Evolutionary conservation across 2,113 vertebrate genomes (phyloP).

Genomic region (Pelodiscus sinensis): DNA sequence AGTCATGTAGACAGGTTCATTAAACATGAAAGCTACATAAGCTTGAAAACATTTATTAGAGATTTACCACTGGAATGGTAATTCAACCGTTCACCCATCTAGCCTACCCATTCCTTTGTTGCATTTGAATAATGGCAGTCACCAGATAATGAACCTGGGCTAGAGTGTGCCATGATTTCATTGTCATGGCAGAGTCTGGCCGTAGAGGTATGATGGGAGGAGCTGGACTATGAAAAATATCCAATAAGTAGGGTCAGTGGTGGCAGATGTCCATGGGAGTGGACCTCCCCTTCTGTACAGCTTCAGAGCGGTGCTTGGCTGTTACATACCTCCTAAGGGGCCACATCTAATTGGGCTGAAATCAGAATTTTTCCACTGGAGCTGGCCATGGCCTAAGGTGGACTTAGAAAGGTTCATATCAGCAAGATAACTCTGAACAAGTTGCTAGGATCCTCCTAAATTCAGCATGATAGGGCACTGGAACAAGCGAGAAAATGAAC

Average conservation of each 20-base stretch:
- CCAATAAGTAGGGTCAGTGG: not conserved
- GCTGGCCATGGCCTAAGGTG: not conserved
- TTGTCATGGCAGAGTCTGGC: not conserved
- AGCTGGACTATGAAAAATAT: not conserved
- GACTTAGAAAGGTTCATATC: not conserved
- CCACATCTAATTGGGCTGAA: not conserved
- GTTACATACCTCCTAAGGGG: not conserved
- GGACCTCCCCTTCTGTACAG: rapidly evolving
- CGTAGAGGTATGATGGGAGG: not conserved
- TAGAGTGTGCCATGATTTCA: not conserved
- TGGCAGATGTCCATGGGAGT: not conserved
- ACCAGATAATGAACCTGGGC: not conserved
- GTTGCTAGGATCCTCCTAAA: not conserved
- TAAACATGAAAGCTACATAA: slow-evolving; percentile 13
- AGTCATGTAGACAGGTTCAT: slow-evolving; percentile 24
- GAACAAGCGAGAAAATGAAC: not conserved
- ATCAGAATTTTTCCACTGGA: not conserved
- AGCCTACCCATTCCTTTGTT: rapidly evolving
- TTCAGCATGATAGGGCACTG: not conserved
- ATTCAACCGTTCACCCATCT: not conserved
- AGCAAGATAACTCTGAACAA: not conserved
- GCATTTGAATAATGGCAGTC: not conserved
- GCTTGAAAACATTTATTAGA: not conserved
- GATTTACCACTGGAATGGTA: not conserved
- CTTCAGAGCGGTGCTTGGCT: not conserved